These are phyloP conservation scores for Listrodromus nycthemerus DNA, from an alignment of 2,888 invertebrate genomes.

Conservation along the genomic window DNA sequence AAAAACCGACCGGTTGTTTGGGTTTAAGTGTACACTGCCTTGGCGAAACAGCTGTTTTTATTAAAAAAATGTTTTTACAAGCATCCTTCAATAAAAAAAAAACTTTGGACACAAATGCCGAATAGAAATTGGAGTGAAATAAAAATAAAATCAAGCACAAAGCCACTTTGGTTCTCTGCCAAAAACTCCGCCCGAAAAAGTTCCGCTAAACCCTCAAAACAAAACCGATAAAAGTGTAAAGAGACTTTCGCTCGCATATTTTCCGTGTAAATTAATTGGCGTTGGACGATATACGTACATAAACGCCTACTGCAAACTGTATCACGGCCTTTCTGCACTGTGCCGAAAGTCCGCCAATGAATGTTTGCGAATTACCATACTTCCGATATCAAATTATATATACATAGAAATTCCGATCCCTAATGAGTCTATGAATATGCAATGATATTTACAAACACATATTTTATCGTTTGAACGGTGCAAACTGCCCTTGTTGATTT, in stretches of 20 bases:
- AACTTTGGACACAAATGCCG: too few species aligned
- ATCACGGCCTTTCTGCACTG: conserved; percentile 33
- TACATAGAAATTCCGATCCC: conserved; percentile 38
- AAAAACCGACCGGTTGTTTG: neutral
- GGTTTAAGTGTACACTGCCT: neutral
- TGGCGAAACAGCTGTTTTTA: neutral
- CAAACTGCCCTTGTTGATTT: conserved; percentile 28
- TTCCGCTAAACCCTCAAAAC: neutral
- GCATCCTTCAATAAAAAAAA: too few species aligned
- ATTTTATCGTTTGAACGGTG: conserved; percentile 48
- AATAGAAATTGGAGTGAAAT: neutral
- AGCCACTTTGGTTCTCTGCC: conserved; percentile 1
- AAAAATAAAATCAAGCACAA: neutral
- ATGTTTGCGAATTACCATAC: conserved; percentile 60
- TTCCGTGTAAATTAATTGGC: conserved; percentile 47
- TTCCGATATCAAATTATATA: conserved; percentile 37
- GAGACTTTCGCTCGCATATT: conserved; percentile 23
- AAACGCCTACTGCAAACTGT: conserved; percentile 3
- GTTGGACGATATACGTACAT: conserved; percentile 27
- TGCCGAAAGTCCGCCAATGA: conserved; percentile 19
- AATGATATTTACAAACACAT: conserved; percentile 61
- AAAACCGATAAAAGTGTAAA: conserved; percentile 19
- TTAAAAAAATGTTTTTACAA: too few species aligned
- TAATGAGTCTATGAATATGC: conserved; percentile 65
- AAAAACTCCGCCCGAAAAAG: neutral